Base-by-base conservation (phyloP, 2,888 invertebrate species). In the Pandemis cinnamomeana region DNA sequence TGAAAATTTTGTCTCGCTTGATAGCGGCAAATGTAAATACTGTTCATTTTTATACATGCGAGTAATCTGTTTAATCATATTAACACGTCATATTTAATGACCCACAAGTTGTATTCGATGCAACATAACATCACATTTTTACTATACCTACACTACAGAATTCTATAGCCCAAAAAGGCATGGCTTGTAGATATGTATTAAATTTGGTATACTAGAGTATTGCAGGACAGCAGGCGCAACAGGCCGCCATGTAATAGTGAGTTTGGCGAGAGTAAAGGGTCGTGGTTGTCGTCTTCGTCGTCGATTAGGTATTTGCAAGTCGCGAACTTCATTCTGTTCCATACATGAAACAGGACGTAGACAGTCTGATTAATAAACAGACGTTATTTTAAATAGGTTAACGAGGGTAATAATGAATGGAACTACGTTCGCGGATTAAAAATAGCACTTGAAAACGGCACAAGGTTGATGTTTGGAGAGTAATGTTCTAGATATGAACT, bases 371-470 rank as follows among this genome's bases (percentile, higher is more conserved):
- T 42, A 41, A 58, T 63, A 63, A 15, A 63, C 46, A 13, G 53
- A 15, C 6, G 60, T 27, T 53, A 62, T 63, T 62, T 41, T 15
- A 73, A 61, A 70, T 71, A 71, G 74, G 66, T 74, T 73, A 69
- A 73, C 69, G 51, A 55, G 61, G 48, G 13, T 7, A 61, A 41
- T 72, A 72, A 67, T 74, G 74, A 74, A 74, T 71, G 70, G 66
- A 66, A 48, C 51, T 51, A 55, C 61, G 70, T 46, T 61, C 48
- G 64, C 7, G 15, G 66, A 53, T 66, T 63, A 72, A 71, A 74
- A 67, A 74, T 74, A 74, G n/a, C 44, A 36, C 62, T 10, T 48
- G 62, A 51, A 74, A 74, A 67, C 66, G 61, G 74, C 66, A 55
- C 74, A 71, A 74, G 71, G 74, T 71, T 67, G 66, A n/a, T n/a